These are phyloP conservation scores for Aphis craccivora DNA, from an alignment of 1,140 invertebrate genomes.

Conservation along the genomic window DNA sequence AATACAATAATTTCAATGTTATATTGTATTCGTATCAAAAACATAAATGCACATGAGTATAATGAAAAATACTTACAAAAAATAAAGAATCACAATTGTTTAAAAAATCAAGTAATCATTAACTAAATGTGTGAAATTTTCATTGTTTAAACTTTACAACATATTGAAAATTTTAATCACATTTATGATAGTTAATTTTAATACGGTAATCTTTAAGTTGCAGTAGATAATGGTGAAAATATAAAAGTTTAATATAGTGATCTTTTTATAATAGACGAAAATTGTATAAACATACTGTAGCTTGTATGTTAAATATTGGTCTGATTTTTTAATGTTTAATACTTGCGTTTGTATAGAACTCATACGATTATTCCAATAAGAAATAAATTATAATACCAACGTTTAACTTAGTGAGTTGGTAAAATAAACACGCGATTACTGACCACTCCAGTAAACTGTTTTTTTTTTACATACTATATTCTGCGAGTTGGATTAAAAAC, in stretches of 20 bases:
- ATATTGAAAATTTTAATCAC: background rate
- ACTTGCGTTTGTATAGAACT: background rate
- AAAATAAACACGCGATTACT: slow-evolving; percentile 5
- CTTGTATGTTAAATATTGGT: background rate
- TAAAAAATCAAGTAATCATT: background rate
- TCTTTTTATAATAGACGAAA: background rate
- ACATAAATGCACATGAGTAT: background rate
- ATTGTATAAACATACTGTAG: background rate
- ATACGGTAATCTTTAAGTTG: background rate
- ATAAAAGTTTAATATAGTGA: background rate
- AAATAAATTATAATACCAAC: background rate
- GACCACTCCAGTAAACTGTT: background rate
- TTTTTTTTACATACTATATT: background rate
- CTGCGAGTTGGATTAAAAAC: background rate
- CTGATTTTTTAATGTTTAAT: background rate
- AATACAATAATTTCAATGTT: background rate
- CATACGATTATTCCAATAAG: background rate
- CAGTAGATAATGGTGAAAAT: background rate
- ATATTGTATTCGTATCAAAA: background rate
- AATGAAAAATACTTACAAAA: background rate
- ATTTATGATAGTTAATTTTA: no score
- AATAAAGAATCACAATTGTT: background rate
- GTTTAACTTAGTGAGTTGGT: background rate
- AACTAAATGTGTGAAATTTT: background rate
- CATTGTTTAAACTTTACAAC: no score